Evolutionary conservation across 1,140 invertebrate species (phyloP).

Genomic region (Micrasema longulum): DNA sequence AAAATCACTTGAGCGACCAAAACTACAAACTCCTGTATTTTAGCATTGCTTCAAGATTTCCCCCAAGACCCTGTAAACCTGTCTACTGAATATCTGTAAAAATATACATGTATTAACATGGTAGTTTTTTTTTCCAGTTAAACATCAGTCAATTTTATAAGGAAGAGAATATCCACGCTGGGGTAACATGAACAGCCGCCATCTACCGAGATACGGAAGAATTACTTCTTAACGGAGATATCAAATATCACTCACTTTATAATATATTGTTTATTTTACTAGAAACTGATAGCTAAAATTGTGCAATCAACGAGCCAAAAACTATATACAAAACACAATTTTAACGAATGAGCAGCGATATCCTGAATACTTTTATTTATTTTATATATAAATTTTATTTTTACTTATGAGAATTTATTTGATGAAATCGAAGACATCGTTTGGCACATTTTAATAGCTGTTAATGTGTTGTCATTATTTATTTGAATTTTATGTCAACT

Average conservation of each 20-base stretch:
- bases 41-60: no score
- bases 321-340: constrained; percentile 45
- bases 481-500: constrained; percentile 44
- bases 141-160: constrained; percentile 20
- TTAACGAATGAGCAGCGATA: constrained; percentile 47
- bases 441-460: constrained; percentile 36
- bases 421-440: constrained; percentile 44
- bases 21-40: no score
- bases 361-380: constrained; percentile 52
- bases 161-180: constrained; percentile 32
- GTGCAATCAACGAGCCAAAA: constrained; percentile 53
- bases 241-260: constrained; percentile 34
- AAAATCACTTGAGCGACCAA: no score
- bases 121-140: constrained; percentile 11
- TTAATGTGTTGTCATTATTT: constrained; percentile 41
- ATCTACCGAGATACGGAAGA: constrained; percentile 16
- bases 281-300: constrained; percentile 41
- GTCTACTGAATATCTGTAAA: no score
- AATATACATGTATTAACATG: no score
- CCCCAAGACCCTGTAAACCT: no score
- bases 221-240: constrained; percentile 19
- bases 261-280: constrained; percentile 18
- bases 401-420: constrained; percentile 49
- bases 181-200: constrained; percentile 28
- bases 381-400: constrained; percentile 55